Base-by-base conservation (phyloP, 1,140 invertebrate species). In the Sweltsa coloradensis region DNA sequence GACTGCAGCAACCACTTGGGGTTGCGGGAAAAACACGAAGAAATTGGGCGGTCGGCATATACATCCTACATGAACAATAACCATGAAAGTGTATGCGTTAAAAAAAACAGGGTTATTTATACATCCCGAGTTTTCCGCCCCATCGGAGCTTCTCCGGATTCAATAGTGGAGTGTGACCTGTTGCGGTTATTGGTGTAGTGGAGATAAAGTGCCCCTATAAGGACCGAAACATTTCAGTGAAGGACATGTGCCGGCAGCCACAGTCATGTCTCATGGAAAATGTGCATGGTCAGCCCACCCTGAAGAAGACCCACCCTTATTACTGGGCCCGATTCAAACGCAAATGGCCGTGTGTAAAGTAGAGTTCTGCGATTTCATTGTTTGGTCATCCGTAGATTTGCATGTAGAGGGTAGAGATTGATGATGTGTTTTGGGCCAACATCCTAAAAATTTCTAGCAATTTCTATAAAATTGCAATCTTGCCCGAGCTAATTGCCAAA, bases 141-240 rank as follows among this genome's bases (percentile, higher is more conserved):
- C 7, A 27, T 43, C 7, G 41, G 41, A 7, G 41, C 41, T 9
- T 43, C 41, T 25, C 41, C 41, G 27, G 41, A 43, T 18, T 13
- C 21, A 25, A 27, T 27, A 9, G 22, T 25, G 22, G 6, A 23
- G 7, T 43, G 41, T 43, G 11, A 43, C n/a, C 11, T 43, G 41
- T 18, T 18, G 19, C 27, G 41, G 41, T n/a, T 7, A 11, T 11
- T 23, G 41, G 41, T 43, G 9, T 14, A 6, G 11, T 43, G 22
- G 41, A 43, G 19, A 43, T 25, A 22, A 43, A 43, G 19, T 43
- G 41, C 23, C 11, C 41, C 11, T 39, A 9, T 39, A 14, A 9
- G 7, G 9, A 9, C 7, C 9, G 19, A 39, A 19, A 39, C 7
- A 39, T 9, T 9, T 31, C 29, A 9, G 9, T 31, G n/a, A 14